Base-by-base conservation (phyloP, 1,140 invertebrate genomes). In the Leguminivora glycinivorella region DNA sequence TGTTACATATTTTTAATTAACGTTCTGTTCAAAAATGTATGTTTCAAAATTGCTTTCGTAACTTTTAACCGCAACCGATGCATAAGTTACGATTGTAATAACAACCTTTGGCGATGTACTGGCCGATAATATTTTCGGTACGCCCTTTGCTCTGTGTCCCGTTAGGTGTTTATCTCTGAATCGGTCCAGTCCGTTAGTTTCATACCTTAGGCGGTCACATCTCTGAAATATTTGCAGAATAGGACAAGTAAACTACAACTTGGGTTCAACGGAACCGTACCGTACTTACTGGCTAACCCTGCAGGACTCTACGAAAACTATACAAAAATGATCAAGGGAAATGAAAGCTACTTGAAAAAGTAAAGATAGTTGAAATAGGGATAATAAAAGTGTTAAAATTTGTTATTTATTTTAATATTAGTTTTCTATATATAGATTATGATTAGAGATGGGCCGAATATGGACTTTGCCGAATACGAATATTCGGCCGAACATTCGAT, bases 121-220 rank as follows among this genome's bases (percentile, higher is more conserved):
- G 58, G 9, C 26, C 12, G 58, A 63, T 63, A 63, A 63, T 63
- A 63, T 29, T 63, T 58, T 63, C 4, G 58, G 58, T 26, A 19
- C 26, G 58, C 58, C 58, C 58, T 63, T 63, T 63, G 58, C 25
- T 63, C 58, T 63, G 25, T 17, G 17, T 63, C 19, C 58, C 58
- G 58, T 63, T 63, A 63, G n/a, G 58, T 5, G 14, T 63, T 17
- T 63, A 29, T 29, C 25, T 29, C 17, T 17, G 6, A 29, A 63
- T 63, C 26, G 58, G 25, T 22, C 47, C 24, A 63, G 26, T 31
- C 58, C 26, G 58, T 63, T 31, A 60, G 24, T 38, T 60, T 25
- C 56, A 56, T 26, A 26, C 56, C 56, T 60, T 24, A 26, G 26
- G 26, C 56, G 9, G 7, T 6, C 25, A 6, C 43, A 47, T 47